Evolutionary conservation across 1,140 invertebrate species (phyloP).

Genomic region (Helicorthomorpha holstii): DNA sequence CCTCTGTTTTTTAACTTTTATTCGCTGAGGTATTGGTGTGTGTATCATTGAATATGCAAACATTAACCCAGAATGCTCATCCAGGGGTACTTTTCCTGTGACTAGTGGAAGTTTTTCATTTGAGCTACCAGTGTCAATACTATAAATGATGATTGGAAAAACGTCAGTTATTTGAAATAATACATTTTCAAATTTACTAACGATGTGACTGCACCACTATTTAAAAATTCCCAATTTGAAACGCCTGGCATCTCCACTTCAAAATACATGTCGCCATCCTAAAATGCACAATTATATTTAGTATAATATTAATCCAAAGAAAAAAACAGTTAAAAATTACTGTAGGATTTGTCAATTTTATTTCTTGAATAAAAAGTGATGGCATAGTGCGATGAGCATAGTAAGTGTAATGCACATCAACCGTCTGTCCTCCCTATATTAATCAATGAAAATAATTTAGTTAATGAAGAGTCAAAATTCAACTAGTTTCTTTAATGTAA

Average conservation of each 20-base stretch:
- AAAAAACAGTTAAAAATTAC: conserved; percentile 18
- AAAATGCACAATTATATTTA: conserved; percentile 12
- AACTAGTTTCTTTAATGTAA: conserved; percentile 6
- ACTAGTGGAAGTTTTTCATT: background rate
- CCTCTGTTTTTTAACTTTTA: conserved; percentile 1
- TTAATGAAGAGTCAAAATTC: conserved; percentile 15
- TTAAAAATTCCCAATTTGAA: conserved; percentile 32
- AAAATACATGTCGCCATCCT: conserved; percentile 14
- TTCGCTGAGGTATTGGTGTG: conserved; percentile 2
- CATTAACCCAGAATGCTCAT: background rate
- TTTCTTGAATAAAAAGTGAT: conserved; percentile 54
- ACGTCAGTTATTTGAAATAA: background rate
- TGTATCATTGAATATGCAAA: conserved; percentile 1
- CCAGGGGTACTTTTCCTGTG: background rate
- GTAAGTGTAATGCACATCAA: conserved; percentile 46
- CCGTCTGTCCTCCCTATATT: background rate
- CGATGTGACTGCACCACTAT: conserved; percentile 32
- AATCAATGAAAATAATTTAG: conserved; percentile 17
- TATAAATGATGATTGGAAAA: background rate
- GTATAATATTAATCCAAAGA: conserved; percentile 10
- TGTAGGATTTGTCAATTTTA: conserved; percentile 54
- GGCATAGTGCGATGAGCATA: conserved; percentile 57
- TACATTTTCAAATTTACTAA: conserved; percentile 14
- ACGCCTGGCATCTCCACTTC: conserved; percentile 18
- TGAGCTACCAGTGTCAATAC: background rate